Base-by-base conservation (phyloP, 1,140 invertebrate genomes). In the Brachystomella parvula region DNA sequence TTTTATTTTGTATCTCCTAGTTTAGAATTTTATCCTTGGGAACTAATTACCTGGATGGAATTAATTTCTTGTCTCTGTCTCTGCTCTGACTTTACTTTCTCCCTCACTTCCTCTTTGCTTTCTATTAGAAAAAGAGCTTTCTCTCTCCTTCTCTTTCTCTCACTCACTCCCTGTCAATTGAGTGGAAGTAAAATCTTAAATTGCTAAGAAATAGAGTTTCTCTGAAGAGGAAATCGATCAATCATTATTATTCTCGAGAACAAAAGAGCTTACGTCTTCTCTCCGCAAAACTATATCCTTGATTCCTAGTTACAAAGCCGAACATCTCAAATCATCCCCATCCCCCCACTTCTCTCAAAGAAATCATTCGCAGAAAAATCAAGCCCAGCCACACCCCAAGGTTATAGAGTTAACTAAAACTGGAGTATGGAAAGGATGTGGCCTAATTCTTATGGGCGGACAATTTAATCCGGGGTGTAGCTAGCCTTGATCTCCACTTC, bases 61-160 rank as follows among this genome's bases (percentile, higher is more conserved):
- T 53, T 53, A 53, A 53, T 53, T 53, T 53, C 24, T 53, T 12
- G 49, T 53, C 24, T 53, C 49, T 24, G 12, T 53, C 49, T n/a
- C 49, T 15, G 12, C 49, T 19, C 12, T 6, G 6, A 12, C 12
- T 15, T 24, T 6, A 24, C 49, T 53, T 53, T 53, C 49, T 15
- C 49, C 21, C 19, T 26, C 21, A 53, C 49, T 53, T 53, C 24
- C 49, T 53, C 49, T 53, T 9, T 15, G 6, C 9, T 53, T 53
- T 24, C 49, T 24, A 15, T 6, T 15, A 17, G 49, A 53, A 53
- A 24, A 19, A 26, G 6, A 3, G 21, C 24, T 53, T 53, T 53
- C 24, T 53, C 49, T 24, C n/a, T n/a, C n/a, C n/a, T n/a, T n/a
- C n/a, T 24, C 24, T 53, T 53, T 53, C 39, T 44, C 9, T 9